Evolutionary conservation across 2,113 vertebrate genomes (phyloP).

Genomic region (Baryphthengus martii): DNA sequence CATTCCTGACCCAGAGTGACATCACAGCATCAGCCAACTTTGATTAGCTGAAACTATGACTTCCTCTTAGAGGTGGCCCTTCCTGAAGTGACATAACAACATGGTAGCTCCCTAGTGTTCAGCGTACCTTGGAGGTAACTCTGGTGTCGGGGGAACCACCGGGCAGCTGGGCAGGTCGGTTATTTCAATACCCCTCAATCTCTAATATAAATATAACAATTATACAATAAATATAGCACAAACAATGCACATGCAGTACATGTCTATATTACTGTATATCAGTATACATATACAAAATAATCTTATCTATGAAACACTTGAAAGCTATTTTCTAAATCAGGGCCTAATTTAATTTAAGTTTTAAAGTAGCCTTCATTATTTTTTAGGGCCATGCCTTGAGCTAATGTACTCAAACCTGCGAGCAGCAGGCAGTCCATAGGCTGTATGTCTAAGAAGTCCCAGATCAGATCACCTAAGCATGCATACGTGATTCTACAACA

Average conservation of each 20-base stretch:
- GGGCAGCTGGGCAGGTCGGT: conserved; percentile 83
- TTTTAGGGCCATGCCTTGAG: background rate
- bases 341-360: background rate
- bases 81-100: conserved; percentile 65
- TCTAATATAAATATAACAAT: conserved; percentile 84
- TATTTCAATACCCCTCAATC: conserved; percentile 86
- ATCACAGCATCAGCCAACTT: conserved; percentile 53
- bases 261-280: conserved; percentile 55
- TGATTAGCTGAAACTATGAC: conserved; percentile 57
- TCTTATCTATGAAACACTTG: conserved; percentile 16
- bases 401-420: background rate
- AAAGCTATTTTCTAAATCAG: background rate
- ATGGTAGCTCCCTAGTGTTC: conserved; percentile 73
- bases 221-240: conserved; percentile 79
- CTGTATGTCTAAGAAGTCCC: background rate
- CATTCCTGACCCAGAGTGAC: background rate
- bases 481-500: background rate
- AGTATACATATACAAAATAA: conserved; percentile 47
- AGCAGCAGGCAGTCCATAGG: background rate
- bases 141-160: conserved; percentile 81
- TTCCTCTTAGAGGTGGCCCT: conserved; percentile 49
- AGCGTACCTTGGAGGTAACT: conserved; percentile 83
- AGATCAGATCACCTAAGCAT: background rate
- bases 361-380: background rate
- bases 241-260: conserved; percentile 65